Evolutionary conservation across 1,140 invertebrate species (phyloP), one percentile per base, ranked within the genome.

Genomic region (Belonocnema kinseyi): DNA sequence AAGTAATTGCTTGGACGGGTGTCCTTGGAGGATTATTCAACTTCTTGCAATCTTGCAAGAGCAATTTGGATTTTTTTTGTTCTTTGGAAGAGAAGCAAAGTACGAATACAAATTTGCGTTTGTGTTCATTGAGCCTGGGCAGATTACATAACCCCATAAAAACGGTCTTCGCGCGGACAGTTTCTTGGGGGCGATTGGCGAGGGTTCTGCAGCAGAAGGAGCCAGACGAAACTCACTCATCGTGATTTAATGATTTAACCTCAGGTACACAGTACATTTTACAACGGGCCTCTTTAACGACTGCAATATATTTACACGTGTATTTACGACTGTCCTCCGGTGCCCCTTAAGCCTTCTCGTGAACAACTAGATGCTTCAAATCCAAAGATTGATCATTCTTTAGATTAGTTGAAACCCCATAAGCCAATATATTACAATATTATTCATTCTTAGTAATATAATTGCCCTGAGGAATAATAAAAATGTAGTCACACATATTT

Each of bases 281-380:
- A 87, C 86, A 86, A 79, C 86, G 78, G 46, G 79, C 83, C 73
- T 78, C 78, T 58, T 84, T 88, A 88, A 88, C 86, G 82, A 84
- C 88, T 82, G 87, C 84, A 86, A 88, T 90, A 90, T 89, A 90
- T 90, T 90, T 90, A 87, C 87, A 88, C 88, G 88, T 87, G 83
- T 88, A 90, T 90, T 90, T 89, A 90, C 82, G 88, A 86, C 82
- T 78, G 77, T 78, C 85, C 86, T 87, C 82, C 81, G 19, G 85
- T 85, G 80, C 81, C 81, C 79, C 80, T 77, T 78, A 52, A 40
- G 54, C 56, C 56, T 58, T 58, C 56, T 58, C 21, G 1, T 58
- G 19, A 58, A 58, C 26, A n/a, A 16, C 61, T 26, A 66, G 26
- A 7, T 66, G 26, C 7, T 33, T 66, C 11, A 66, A 66, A 66